Conservation (phyloP, 2,888 invertebrate species). For the Cryptocephalus moraei region DNA sequence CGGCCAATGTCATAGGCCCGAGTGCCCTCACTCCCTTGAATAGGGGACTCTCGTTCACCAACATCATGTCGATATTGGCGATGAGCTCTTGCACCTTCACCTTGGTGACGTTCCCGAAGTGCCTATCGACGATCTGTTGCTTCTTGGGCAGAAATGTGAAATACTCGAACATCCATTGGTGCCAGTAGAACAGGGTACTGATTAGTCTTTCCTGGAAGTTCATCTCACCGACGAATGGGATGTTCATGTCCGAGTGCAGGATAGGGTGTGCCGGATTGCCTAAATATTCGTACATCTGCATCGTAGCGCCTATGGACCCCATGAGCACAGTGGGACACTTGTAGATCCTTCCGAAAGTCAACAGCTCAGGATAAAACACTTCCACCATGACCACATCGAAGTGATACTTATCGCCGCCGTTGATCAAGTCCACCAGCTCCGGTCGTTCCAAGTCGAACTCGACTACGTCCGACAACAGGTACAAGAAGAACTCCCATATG, state of each 20-base stretch:
- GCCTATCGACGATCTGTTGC: conserved; percentile 6
- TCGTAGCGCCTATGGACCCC: conserved; percentile 12
- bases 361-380: conserved; percentile 11
- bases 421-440: conserved; percentile 22
- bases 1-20: background rate
- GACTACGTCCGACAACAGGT: conserved; percentile 4
- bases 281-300: conserved; percentile 5
- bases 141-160: conserved; percentile 7
- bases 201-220: conserved; percentile 30
- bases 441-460: conserved; percentile 11
- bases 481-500: conserved; percentile 5
- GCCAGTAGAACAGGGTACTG: conserved; percentile 11
- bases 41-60: background rate
- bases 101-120: conserved; percentile 8
- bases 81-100: background rate
- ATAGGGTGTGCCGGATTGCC: conserved; percentile 13
- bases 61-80: background rate
- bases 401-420: conserved; percentile 11
- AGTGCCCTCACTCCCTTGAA: background rate
- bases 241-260: conserved; percentile 13
- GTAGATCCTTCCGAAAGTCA: conserved; percentile 16
- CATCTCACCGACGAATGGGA: conserved; percentile 17
- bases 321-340: conserved; percentile 18
- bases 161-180: conserved; percentile 3
- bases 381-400: conserved; percentile 22